Conservation (phyloP, 2,797 vertebrate species). For the Myotis myotis region DNA sequence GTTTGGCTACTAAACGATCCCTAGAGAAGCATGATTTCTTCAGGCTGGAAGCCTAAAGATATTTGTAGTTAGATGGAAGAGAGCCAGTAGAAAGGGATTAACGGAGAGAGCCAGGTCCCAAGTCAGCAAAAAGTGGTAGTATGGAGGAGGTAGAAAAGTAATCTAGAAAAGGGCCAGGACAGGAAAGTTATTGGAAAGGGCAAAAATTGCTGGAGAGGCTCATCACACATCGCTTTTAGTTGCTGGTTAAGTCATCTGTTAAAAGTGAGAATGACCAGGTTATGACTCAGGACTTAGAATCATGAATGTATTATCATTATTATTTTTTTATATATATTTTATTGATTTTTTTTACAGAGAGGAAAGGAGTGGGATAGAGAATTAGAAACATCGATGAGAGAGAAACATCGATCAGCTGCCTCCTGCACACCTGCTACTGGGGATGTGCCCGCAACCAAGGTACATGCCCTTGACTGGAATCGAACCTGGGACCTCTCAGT, state of each 20-base stretch:
- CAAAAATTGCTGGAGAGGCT: constrained; percentile 1
- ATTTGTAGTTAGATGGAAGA: background rate
- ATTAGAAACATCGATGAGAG: no score
- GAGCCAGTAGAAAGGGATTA: background rate
- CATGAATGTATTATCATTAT: background rate
- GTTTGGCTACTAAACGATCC: background rate
- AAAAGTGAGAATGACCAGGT: background rate
- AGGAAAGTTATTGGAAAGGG: background rate
- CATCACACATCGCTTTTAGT: background rate
- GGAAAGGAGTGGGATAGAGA: no score
- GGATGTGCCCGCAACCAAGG: no score
- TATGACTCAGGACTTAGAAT: constrained; percentile 10
- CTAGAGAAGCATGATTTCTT: background rate
- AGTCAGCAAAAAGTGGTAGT: background rate
- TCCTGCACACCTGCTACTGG: no score
- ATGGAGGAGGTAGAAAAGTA: background rate
- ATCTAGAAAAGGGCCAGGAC: background rate
- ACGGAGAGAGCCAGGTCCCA: background rate
- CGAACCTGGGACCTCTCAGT: no score
- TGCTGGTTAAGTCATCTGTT: background rate
- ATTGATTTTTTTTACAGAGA: no score
- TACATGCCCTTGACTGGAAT: no score
- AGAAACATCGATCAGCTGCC: no score
- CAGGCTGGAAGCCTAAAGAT: background rate
- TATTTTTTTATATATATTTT: no score